phyloP scores from a whole-genome alignment of 1,140 invertebrate genomes.

The Drosophila suzukii region DNA sequence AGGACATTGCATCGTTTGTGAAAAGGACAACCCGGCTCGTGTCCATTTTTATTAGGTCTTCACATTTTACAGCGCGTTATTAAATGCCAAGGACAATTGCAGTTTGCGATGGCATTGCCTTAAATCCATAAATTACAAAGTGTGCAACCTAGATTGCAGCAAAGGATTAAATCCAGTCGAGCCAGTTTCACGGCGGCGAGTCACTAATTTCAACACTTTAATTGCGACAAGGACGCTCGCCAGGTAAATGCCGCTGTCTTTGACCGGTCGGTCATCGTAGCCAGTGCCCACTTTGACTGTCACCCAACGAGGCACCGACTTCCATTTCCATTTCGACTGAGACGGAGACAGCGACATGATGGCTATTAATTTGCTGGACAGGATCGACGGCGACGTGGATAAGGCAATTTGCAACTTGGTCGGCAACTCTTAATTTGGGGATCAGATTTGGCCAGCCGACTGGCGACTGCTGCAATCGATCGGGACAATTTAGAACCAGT shows the following conservation, averaged over 20 bases:
- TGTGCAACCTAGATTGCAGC: not conserved
- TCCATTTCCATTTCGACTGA: constrained; percentile 2
- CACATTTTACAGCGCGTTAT: not conserved
- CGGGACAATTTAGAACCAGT: not conserved
- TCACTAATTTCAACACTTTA: constrained; percentile 57
- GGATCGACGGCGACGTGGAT: constrained; percentile 4
- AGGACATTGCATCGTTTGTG: constrained; percentile 40
- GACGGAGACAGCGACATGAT: constrained; percentile 42
- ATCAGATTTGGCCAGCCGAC: constrained; percentile 9
- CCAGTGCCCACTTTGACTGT: constrained; percentile 28
- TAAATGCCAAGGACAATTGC: constrained; percentile 33
- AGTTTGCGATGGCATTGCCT: not conserved
- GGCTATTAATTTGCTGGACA: constrained; percentile 47
- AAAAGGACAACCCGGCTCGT: constrained; percentile 21
- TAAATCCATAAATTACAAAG: constrained; percentile 1
- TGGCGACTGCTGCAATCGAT: constrained; percentile 9
- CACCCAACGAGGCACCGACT: constrained; percentile 12
- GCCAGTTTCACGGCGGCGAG: constrained; percentile 34
- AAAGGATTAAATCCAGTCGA: constrained; percentile 47
- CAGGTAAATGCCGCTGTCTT: constrained; percentile 48
- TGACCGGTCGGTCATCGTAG: constrained; percentile 8
- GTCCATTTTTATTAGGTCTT: constrained; percentile 50
- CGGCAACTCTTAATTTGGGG: constrained; percentile 43
- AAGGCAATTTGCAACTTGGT: constrained; percentile 16
- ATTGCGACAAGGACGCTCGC: constrained; percentile 38